Conservation (phyloP, 1,140 invertebrate species). For the Nixonia krombeini region DNA sequence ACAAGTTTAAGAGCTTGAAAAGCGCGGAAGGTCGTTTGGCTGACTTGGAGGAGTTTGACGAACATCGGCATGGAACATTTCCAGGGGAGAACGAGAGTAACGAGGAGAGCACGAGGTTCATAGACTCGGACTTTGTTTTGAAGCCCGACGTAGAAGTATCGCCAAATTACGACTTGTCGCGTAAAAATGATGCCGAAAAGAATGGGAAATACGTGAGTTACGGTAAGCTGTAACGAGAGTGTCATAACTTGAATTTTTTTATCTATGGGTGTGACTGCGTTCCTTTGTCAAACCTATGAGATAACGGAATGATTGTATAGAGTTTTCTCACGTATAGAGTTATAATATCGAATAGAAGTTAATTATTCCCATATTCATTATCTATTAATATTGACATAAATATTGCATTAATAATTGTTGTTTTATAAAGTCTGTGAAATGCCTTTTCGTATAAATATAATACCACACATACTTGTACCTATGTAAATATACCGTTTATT, state of each 20-base stretch:
- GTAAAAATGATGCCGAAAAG: conserved; percentile 23
- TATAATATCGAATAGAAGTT: no score
- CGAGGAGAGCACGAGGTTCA: not conserved
- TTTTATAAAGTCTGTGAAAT: no score
- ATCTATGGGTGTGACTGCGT: conserved; percentile 62
- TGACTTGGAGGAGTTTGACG: conserved; percentile 30
- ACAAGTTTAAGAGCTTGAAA: not conserved
- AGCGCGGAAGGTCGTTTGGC: not conserved
- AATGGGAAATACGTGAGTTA: conserved; percentile 62
- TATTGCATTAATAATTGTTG: no score
- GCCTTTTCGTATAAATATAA: no score
- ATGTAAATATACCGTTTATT: no score
- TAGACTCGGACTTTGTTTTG: not conserved
- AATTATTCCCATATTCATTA: no score
- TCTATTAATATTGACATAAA: no score
- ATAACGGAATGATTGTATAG: no score
- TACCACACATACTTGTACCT: no score
- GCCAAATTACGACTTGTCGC: conserved; percentile 10
- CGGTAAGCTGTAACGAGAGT: conserved; percentile 55
- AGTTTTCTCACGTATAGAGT: no score
- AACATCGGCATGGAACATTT: not conserved
- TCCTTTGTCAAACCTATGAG: conserved; percentile 25
- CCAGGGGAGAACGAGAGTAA: not conserved
- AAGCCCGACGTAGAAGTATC: conserved; percentile 17
- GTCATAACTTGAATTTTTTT: conserved; percentile 45